These are phyloP conservation scores for Sus scrofa DNA, from an alignment of 2,113 vertebrate genomes.

Conservation along the genomic window DNA sequence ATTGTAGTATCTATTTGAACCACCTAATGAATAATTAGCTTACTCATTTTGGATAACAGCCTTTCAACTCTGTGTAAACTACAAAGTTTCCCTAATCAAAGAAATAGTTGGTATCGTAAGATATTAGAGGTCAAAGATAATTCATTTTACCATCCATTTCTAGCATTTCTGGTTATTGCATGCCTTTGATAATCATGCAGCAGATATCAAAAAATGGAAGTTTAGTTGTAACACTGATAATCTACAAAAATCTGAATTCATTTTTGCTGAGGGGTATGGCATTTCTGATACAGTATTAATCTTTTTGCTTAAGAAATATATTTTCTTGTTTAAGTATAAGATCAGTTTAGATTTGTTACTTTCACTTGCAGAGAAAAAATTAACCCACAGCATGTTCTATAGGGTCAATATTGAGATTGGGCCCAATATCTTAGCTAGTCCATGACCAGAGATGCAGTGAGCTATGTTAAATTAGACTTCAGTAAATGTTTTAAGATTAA, in stretches of 20 bases:
- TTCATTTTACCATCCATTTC: not conserved
- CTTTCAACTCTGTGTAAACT: constrained; percentile 14
- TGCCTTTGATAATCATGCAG: not conserved
- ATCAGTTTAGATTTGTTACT: not conserved
- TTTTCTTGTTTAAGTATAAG: not conserved
- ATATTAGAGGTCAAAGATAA: not conserved
- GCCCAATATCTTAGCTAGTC: not conserved
- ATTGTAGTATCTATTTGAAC: not conserved
- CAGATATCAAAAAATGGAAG: not conserved
- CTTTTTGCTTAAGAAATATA: not conserved
- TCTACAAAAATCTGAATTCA: not conserved
- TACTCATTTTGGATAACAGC: not conserved
- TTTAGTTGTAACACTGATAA: not conserved
- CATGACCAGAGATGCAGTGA: not conserved
- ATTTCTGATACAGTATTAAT: not conserved
- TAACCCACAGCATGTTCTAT: not conserved
- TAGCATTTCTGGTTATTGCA: not conserved
- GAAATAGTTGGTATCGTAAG: not conserved
- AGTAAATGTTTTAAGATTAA: not conserved
- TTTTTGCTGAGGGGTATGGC: not conserved
- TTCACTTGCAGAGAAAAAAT: not conserved
- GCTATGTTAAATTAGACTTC: not conserved
- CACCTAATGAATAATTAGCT: not conserved
- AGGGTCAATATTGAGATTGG: not conserved
- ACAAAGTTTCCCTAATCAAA: not conserved